Evolutionary conservation across 1,140 invertebrate species (phyloP).

Genomic region (Euura lappo): DNA sequence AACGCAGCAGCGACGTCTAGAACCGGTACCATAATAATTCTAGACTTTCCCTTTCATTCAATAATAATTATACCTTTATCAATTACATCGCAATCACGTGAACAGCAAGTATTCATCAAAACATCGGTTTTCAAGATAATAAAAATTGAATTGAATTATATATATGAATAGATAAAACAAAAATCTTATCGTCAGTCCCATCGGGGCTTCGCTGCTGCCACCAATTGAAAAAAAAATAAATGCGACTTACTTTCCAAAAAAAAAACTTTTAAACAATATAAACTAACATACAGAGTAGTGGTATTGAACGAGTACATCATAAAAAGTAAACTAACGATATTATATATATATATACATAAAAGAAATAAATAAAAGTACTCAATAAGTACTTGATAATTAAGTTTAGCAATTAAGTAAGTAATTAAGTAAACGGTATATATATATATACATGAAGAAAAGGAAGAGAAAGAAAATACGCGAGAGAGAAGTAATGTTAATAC

Average conservation of each 20-base stretch:
- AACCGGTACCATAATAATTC: neutral
- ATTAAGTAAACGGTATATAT: neutral
- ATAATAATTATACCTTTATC: too few species aligned
- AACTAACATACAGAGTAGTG: slow-evolving; percentile 14
- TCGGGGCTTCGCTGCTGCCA: neutral
- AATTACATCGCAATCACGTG: too few species aligned
- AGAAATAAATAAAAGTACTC: slow-evolving; percentile 10
- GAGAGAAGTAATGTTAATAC: slow-evolving; percentile 21
- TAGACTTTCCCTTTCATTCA: too few species aligned
- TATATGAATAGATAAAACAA: too few species aligned
- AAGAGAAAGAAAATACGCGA: slow-evolving; percentile 10
- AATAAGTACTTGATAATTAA: neutral
- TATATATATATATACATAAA: neutral
- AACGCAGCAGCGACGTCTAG: neutral
- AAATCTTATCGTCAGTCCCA: neutral
- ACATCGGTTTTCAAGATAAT: too few species aligned
- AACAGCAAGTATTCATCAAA: too few species aligned
- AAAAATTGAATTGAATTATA: too few species aligned
- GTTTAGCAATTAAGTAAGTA: neutral
- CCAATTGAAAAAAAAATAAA: neutral
- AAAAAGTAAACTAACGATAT: slow-evolving; percentile 10
- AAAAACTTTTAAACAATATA: slow-evolving; percentile 8
- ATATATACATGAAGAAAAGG: slow-evolving; percentile 9
- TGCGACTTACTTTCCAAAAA: neutral
- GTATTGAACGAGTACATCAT: slow-evolving; percentile 12